These are phyloP conservation scores for Sapajus apella DNA, from an alignment of 2,113 vertebrate species.

Conservation along the genomic window DNA sequence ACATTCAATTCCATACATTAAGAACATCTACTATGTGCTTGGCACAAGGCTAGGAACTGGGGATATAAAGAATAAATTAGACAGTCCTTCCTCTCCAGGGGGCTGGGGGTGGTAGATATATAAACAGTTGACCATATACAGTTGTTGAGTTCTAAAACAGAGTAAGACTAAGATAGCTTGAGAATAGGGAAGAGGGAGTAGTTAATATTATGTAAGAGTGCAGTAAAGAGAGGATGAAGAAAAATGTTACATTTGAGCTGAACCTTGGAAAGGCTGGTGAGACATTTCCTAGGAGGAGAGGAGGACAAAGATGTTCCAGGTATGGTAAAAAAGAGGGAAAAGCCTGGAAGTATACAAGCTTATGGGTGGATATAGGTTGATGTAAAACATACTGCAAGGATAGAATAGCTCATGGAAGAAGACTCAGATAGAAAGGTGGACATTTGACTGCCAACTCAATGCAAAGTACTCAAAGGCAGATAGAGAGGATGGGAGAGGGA, in stretches of 20 bases:
- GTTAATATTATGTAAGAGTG: not conserved
- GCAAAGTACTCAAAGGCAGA: not conserved
- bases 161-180: not conserved
- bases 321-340: not conserved
- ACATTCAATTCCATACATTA: not conserved
- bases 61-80: not conserved
- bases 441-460: not conserved
- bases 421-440: not conserved
- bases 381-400: not conserved
- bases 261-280: not conserved
- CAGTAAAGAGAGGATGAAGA: not conserved
- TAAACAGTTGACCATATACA: not conserved
- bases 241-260: not conserved
- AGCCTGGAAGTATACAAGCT: too few species aligned
- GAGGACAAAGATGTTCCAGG: not conserved
- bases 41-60: not conserved
- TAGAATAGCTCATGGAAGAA: not conserved
- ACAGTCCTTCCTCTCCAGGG: not conserved
- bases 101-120: not conserved
- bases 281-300: not conserved
- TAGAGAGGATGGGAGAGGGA: not conserved
- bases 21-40: not conserved
- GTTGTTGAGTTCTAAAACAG: not conserved
- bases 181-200: not conserved
- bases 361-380: not conserved